Evolutionary conservation across 2,113 vertebrate genomes (phyloP), one percentile per base, ranked within the genome.

Genomic region (Orthonyx spaldingii): DNA sequence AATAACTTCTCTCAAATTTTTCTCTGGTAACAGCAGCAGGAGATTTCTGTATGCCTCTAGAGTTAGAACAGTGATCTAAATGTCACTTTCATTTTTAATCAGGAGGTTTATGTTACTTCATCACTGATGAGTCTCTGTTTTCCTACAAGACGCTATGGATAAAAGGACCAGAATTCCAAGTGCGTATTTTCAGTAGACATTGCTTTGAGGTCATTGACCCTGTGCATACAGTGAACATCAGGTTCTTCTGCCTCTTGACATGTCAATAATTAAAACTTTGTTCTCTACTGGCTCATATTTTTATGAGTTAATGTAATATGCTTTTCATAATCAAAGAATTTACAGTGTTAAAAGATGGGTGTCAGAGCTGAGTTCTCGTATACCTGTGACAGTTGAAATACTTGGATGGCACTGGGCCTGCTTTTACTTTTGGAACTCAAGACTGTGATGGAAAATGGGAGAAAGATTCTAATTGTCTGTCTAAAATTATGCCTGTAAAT

Each of bases 21-120:
- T 81, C 32, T 80, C 18, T 74, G 28, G 8, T 76, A 53, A 35
- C 33, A 72, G 42, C 39, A 80, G 33, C 53, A 63, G 47, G 46
- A 79, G 49, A 41, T 82, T 78, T 84, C 30, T 68, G 11, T 61
- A 30, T 70, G 44, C 20, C 30, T 70, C 21, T 61, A 35, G 30
- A 70, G 55, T 55, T 89, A 39, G 44, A 92, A 18, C 16, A 63
- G 46, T 47, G 27, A 60, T 64, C 50, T 83, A 35, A 94, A 84
- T 68, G 17, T 81, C 16, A 37, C 47, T 75, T 91, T 32, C 35
- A 24, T 46, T 93, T 97, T 90, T 92, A 75, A 66, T 87, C 27
- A 27, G 23, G 16, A 19, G 13, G 6, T 95, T 87, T 89, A 28
- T 1, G 1, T 89, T 93, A 60, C 27, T 63, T 64, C 16, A 20